A percentile compares a stretch with the other conserved stretches of the same genome.
These are phyloP conservation scores for Psittacula derbiana DNA, from an alignment of 2,797 vertebrate species.

Conservation along the genomic window DNA sequence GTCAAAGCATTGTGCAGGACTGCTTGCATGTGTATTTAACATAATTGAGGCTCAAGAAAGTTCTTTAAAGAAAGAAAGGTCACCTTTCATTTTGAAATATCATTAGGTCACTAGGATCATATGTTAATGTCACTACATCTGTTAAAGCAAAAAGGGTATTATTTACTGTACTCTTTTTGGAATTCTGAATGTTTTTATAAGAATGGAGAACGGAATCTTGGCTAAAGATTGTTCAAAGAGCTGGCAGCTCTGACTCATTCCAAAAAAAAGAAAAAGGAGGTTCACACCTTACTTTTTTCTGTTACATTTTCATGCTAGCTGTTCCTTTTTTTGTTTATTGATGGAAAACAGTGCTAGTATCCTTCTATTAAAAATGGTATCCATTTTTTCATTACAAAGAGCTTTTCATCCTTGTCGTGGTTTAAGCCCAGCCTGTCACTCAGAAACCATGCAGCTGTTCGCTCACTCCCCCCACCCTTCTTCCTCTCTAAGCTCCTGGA, in stretches of 20 bases:
- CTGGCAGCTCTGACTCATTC: background rate
- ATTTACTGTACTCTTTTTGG: background rate
- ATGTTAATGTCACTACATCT: background rate
- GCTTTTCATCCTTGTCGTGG: background rate
- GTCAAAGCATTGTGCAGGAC: conserved; percentile 46
- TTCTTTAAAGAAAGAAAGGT: conserved; percentile 18
- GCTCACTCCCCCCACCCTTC: too few species aligned
- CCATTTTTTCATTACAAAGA: background rate
- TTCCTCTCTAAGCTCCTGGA: too few species aligned
- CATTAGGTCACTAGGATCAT: background rate
- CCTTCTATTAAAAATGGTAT: background rate
- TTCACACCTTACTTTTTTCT: background rate
- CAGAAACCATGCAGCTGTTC: too few species aligned
- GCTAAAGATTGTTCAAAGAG: background rate
- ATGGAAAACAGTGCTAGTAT: background rate
- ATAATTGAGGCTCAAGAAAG: background rate
- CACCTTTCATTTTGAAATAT: conserved; percentile 4
- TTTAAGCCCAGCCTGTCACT: too few species aligned
- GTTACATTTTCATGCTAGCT: background rate
- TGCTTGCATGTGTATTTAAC: background rate
- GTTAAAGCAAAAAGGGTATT: background rate
- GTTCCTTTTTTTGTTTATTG: background rate
- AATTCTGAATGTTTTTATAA: background rate
- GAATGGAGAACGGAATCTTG: background rate
- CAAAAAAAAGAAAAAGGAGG: background rate